Base-by-base conservation (phyloP, 2,888 invertebrate species). In the Eristalis pertinax region DNA sequence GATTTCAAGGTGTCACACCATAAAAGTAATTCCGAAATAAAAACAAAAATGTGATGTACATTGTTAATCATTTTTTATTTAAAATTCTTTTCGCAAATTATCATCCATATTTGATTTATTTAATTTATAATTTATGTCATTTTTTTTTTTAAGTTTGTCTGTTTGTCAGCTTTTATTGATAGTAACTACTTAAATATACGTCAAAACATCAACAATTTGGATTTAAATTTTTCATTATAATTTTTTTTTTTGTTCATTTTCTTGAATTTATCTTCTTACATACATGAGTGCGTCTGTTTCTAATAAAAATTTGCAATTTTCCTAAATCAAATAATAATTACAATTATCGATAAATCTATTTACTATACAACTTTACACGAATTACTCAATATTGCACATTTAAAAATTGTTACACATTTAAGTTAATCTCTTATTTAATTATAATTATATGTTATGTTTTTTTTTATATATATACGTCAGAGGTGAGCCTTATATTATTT, bases 121-220 rank as follows among this genome's bases (percentile, higher is more conserved):
- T 11, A 26, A n/a, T 77, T 56, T 63, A 77, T 22, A 56, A 26
- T 56, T 74, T 67, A 11, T 13, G 13, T 74, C 68, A 65, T 73
- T 74, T 74, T 64, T 73, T 73, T 1, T 32, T 29, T 29, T 29
- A n/a, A 26, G 26, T 26, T 26, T 26, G 26, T 26, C 77, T 73
- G 77, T 56, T 77, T 75, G 41, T 78, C 69, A 43, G 70, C 50
- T 50, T 50, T n/a, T 8, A 50, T 50, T 19, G 19, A 10, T 81
- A 72, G 64, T 76, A 80, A 72, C 79, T 88, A 79, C 83, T 83
- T 89, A 88, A 86, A 88, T 65, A 80, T 86, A 88, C 64, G 67
- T 72, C 80, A 81, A 80, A 86, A 82, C 79, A 79, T 79, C 80
- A 87, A 87, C 87, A 87, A 87, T 83, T 83, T 67, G 26, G 62